Evolutionary conservation across 2,113 vertebrate genomes (phyloP), one percentile per base, ranked within the genome.

Genomic region (Vireo altiloquus): DNA sequence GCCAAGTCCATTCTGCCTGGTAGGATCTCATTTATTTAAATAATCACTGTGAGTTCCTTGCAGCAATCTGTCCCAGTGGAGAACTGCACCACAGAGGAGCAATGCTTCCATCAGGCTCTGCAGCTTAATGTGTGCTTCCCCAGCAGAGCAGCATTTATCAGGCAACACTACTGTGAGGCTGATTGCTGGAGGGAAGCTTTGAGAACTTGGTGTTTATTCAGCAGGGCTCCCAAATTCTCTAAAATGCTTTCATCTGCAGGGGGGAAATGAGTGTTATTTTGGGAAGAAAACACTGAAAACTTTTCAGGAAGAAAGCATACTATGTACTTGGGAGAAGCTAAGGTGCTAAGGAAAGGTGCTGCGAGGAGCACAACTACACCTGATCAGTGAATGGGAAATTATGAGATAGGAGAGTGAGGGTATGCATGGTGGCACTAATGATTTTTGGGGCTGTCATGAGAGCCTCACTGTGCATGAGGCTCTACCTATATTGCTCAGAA

Each of bases 11-110:
- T 63, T 69, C 81, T 94, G 74, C 78, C 71, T 72, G 64, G 64
- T 82, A 92, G 17, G 0, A 79, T 78, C 61, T 83, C 81, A 46
- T 92, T 91, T 87, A 95, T 94, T 92, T 91, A 88, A 95, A 88
- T 91, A 69, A 97, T 89, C 87, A 59, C 83, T 64, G 61, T 1
- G 68, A 84, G 66, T 57, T 84, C 81, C 81, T 86, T 71, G 76
- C 82, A 92, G 93, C 42, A 90, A 52, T 81, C 50, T 89, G 30
- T 77, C 92, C 61, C 89, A 57, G 83, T 13, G 63, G 94, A 91
- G 87, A 95, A 11, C 88, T n/a, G 78, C 87, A 33, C 66, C 25
- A 31, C 2, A 37, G 89, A 94, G 82, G 57, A 94, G 72, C 66
- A 52, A 86, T 9, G 77, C 68, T 92, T 79, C 83, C 35, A 60